Evolutionary conservation across 1,140 invertebrate genomes (phyloP).

Genomic region (Pectinophora gossypiella): DNA sequence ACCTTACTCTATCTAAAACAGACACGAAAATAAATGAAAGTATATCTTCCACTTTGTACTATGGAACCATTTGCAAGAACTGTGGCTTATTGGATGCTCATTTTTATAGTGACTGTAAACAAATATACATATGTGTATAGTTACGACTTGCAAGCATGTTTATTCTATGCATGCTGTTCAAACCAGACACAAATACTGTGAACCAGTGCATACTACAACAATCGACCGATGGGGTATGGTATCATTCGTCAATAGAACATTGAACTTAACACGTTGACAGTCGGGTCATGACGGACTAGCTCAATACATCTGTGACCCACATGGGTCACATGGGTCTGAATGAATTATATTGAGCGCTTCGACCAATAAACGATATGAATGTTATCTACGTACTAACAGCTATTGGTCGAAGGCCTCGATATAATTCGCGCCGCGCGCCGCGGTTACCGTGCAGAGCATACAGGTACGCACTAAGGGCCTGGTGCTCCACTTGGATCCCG

Average conservation of each 20-base stretch:
- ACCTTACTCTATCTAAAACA: background rate
- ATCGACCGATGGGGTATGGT: background rate
- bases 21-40: background rate
- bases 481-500: too few species aligned
- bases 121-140: slow-evolving; percentile 9
- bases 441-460: too few species aligned
- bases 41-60: slow-evolving; percentile 57
- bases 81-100: slow-evolving; percentile 1
- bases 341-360: too few species aligned
- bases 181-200: background rate
- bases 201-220: background rate
- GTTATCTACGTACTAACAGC: too few species aligned
- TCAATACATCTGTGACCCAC: too few species aligned
- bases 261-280: too few species aligned
- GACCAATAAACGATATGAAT: too few species aligned
- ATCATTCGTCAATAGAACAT: background rate
- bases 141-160: background rate
- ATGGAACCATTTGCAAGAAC: slow-evolving; percentile 37
- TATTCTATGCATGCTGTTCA: background rate
- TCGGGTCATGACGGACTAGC: too few species aligned
- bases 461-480: too few species aligned
- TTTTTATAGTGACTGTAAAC: slow-evolving; percentile 15
- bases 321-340: too few species aligned
- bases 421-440: too few species aligned
- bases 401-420: too few species aligned